Percentiles rank a stretch among this genome's conserved stretches.
phyloP scores from a whole-genome alignment of 2,797 vertebrate species.

The Falco columbarius region DNA sequence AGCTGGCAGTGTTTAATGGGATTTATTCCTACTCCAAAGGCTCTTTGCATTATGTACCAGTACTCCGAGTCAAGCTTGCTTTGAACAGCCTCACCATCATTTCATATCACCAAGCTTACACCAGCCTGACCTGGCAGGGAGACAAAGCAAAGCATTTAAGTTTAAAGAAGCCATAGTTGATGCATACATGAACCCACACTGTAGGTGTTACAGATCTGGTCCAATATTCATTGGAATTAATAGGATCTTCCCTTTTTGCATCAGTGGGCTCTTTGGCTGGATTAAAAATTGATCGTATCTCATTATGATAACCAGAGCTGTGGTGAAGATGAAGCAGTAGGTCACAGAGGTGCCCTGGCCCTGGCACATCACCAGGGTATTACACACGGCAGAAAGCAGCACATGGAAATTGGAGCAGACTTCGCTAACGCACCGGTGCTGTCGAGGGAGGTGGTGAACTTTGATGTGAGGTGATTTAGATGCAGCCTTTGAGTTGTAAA shows the following conservation, averaged over 20 bases:
- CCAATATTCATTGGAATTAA: not conserved
- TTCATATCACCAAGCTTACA: not conserved
- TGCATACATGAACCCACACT: not conserved
- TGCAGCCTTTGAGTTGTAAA: not conserved
- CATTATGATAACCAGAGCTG: not conserved
- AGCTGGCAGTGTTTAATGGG: slow-evolving; percentile 1
- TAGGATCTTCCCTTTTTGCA: not conserved
- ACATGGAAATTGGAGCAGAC: not conserved
- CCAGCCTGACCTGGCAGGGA: not conserved
- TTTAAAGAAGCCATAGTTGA: not conserved
- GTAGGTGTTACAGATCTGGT: not conserved
- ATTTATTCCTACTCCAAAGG: slow-evolving; percentile 14
- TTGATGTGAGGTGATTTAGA: not conserved
- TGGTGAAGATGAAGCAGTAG: not conserved
- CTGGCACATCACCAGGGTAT: not conserved
- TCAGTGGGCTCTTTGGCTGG: not conserved
- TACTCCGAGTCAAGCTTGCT: not conserved
- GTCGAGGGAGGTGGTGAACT: not conserved
- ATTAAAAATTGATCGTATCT: not conserved
- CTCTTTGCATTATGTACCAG: not conserved
- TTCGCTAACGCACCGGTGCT: not conserved
- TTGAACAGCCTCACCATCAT: not conserved
- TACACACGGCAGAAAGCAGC: not conserved
- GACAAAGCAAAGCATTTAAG: not conserved
- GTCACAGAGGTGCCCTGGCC: not conserved